Base-by-base conservation (phyloP, 92 coral and sea anemone genomes). In the Umimayanthus kanabou region DNA sequence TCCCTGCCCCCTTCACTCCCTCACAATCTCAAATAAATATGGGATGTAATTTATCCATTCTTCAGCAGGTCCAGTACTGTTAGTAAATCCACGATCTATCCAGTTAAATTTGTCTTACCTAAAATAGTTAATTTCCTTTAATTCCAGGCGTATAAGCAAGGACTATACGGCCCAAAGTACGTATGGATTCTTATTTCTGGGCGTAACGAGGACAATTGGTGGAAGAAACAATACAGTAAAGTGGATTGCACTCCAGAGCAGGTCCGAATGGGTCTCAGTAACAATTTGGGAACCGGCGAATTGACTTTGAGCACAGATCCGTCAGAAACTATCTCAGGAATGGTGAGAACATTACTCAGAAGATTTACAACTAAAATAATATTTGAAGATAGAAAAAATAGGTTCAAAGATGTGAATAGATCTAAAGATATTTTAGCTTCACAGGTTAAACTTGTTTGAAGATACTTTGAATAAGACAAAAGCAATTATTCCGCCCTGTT, bases 121-220 rank as follows among this genome's bases (percentile, higher is more conserved):
- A 18, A 20, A 61, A 61, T 1, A n/a, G n/a, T 18, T 61, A 11
- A 3, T 18, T 61, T 10, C 2, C 64, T 55, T 55, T 61, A 16
- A 61, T 33, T 74, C 6, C 70, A 93, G 95, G 93, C 95, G 11
- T 89, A 75, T 77, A 93, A 89, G 82, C 93, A 93, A 79, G 95
- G 93, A 30, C 37, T 91, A 55, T 91, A 89, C 43, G 95, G 95
- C 4, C 94, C 89, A 9, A 93, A 93, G 88, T 93, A 93, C 79
- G 95, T 93, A 14, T 93, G 95, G 95, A 88, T 93, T 69, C 53
- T 93, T 57, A 65, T 93, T 13, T 88, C 95, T 22, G 95, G 95
- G 15, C 91, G 95, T 45, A 91, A 93, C 65, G 91, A 85, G 85
- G 92, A 79, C 16, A 93, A 89, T 77, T 93, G 95, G 95, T 93